phyloP scores from a whole-genome alignment of 1,140 invertebrate species.

The Sycophila sp. region DNA sequence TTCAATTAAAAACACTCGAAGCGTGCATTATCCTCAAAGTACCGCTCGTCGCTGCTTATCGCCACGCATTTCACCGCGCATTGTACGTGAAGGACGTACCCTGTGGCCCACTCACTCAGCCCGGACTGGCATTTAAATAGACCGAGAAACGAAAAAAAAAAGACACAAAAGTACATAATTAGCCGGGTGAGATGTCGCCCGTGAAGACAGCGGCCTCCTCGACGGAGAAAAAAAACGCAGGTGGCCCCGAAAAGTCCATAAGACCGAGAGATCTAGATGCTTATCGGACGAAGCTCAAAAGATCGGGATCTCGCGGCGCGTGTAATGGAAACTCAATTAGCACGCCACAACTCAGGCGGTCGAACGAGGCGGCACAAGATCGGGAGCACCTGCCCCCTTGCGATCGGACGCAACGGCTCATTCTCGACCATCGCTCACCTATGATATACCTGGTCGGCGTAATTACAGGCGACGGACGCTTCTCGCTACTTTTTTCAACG shows the following conservation, averaged over 20 bases:
- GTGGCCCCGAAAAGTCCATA: slow-evolving; percentile 30
- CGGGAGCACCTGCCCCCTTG: slow-evolving; percentile 17
- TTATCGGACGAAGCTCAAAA: neutral
- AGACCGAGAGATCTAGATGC: slow-evolving; percentile 42
- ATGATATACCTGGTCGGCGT: neutral
- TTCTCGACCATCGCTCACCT: slow-evolving; percentile 36
- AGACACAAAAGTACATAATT: slow-evolving; percentile 8
- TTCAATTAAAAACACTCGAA: slow-evolving; percentile 24
- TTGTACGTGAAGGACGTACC: neutral
- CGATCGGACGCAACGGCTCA: neutral
- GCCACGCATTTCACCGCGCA: neutral
- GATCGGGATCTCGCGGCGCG: neutral
- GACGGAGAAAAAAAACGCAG: slow-evolving; percentile 27
- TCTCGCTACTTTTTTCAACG: neutral
- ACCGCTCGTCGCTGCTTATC: slow-evolving; percentile 11
- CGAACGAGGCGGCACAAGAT: slow-evolving; percentile 33
- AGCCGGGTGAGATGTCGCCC: too few species aligned
- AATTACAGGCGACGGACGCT: neutral
- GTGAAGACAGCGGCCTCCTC: too few species aligned
- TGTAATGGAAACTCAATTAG: slow-evolving; percentile 53
- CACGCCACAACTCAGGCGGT: slow-evolving; percentile 29
- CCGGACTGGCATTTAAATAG: too few species aligned
- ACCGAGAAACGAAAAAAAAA: too few species aligned
- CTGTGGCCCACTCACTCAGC: neutral
- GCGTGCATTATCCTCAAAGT: neutral